Percentiles rank a stretch among this genome's conserved stretches.
phyloP scores from a whole-genome alignment of 2,797 vertebrate genomes.

The Poeciliopsis gracilis region DNA sequence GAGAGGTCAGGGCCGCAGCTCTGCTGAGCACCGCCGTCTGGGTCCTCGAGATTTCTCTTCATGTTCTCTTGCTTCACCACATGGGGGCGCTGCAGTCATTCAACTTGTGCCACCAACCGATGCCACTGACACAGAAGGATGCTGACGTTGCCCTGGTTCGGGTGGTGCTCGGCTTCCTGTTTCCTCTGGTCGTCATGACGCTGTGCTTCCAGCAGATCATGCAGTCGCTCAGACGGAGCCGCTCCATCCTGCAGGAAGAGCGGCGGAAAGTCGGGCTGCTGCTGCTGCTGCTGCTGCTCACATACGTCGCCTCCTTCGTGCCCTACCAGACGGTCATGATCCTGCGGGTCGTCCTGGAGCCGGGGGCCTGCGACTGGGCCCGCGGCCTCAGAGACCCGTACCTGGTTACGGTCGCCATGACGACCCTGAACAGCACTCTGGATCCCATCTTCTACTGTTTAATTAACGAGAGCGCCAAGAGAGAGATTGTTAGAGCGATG shows the following conservation, averaged over 20 bases:
- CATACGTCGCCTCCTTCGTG: constrained; percentile 59
- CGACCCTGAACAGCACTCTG: constrained; percentile 66
- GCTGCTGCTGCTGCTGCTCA: constrained; percentile 56
- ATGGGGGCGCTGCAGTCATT: constrained; percentile 33
- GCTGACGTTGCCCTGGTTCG: constrained; percentile 13
- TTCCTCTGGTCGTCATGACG: constrained; percentile 55
- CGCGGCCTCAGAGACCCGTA: constrained; percentile 39
- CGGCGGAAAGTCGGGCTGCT: constrained; percentile 55
- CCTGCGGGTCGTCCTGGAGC: constrained; percentile 52
- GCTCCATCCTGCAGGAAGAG: constrained; percentile 45
- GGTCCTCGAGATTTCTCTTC: constrained; percentile 47
- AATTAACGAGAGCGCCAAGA: constrained; percentile 52
- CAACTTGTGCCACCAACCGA: constrained; percentile 20
- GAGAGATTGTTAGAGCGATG: constrained; percentile 41
- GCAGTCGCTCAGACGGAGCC: constrained; percentile 35
- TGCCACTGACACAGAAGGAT: constrained; percentile 9
- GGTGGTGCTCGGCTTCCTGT: constrained; percentile 48
- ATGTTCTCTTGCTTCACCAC: constrained; percentile 53
- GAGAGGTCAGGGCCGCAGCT: constrained; percentile 45
- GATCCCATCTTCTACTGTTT: constrained; percentile 72
- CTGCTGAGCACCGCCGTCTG: constrained; percentile 51
- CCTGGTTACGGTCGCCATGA: constrained; percentile 59
- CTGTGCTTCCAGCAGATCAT: constrained; percentile 68
- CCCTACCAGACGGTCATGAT: constrained; percentile 70
- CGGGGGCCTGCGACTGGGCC: constrained; percentile 28